Conservation (phyloP, 2,113 vertebrate genomes). For the Rhineura floridana region DNA sequence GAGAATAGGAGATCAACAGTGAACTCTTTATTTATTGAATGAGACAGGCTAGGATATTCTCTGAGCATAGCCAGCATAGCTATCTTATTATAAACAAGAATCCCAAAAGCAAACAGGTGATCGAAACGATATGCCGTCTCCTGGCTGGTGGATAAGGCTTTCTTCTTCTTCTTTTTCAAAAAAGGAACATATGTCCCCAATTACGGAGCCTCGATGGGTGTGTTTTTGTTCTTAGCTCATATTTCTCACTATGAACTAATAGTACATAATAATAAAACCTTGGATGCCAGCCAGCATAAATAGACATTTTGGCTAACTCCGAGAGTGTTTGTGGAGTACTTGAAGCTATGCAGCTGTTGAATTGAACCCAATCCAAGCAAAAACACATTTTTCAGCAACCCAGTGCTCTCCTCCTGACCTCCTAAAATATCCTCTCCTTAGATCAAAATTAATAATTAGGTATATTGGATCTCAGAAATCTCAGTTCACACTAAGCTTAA, state of each 20-base stretch:
- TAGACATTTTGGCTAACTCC: constrained; percentile 69
- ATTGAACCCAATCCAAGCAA: constrained; percentile 48
- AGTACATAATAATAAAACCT: constrained; percentile 71
- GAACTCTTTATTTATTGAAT: constrained; percentile 35
- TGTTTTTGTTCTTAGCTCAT: constrained; percentile 49
- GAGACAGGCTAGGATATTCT: constrained; percentile 55
- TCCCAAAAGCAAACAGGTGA: constrained; percentile 67
- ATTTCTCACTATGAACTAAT: constrained; percentile 75
- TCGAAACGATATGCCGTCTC: constrained; percentile 56
- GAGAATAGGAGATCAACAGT: constrained; percentile 30
- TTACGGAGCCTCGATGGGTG: constrained; percentile 60
- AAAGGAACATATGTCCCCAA: constrained; percentile 71
- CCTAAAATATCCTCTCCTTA: constrained; percentile 22
- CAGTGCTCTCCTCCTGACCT: constrained; percentile 38
- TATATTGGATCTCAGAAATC: constrained; percentile 41
- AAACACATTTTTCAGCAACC: constrained; percentile 39
- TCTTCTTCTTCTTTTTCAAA: too few species aligned
- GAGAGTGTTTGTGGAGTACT: constrained; percentile 70
- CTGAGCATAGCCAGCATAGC: constrained; percentile 58
- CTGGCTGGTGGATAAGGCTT: constrained; percentile 53
- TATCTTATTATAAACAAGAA: constrained; percentile 59
- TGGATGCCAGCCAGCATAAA: constrained; percentile 70
- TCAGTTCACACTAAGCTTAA: constrained; percentile 34
- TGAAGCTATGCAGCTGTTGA: constrained; percentile 74
- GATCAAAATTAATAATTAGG: constrained; percentile 37